phyloP scores from a whole-genome alignment of 2,888 invertebrate genomes.

The Mythimna vitellina region DNA sequence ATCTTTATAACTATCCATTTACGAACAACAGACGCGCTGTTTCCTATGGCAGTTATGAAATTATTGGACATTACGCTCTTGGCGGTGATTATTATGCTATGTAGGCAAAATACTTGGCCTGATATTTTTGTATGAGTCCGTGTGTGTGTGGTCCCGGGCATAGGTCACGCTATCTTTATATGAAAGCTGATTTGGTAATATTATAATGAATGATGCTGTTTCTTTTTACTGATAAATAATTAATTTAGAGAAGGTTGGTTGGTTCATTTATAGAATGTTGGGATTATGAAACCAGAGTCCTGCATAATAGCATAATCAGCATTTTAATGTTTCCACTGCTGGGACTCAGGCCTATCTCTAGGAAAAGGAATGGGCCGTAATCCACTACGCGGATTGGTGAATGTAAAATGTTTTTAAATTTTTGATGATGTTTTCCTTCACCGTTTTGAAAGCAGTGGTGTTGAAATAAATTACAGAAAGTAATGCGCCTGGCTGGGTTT shows the following conservation, averaged over 20 bases:
- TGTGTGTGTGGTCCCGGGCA: constrained; percentile 28
- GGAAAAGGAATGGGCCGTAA: too few relatives aligned
- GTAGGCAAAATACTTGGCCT: constrained; percentile 11
- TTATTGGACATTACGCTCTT: constrained; percentile 34
- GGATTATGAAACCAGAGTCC: too few relatives aligned
- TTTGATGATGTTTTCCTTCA: too few relatives aligned
- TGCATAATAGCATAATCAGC: too few relatives aligned
- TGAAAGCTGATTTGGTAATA: constrained; percentile 19
- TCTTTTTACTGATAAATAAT: not conserved
- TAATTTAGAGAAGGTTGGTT: not conserved
- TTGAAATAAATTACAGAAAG: too few relatives aligned
- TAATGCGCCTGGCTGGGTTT: too few relatives aligned
- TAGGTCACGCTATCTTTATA: constrained; percentile 1
- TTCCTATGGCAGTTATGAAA: constrained; percentile 16
- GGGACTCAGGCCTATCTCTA: too few relatives aligned
- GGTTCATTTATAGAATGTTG: too few relatives aligned
- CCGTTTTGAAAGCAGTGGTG: too few relatives aligned
- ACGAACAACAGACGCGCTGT: constrained; percentile 25
- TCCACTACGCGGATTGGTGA: too few relatives aligned
- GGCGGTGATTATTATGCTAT: constrained; percentile 13
- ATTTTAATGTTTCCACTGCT: too few relatives aligned
- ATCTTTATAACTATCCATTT: constrained; percentile 48
- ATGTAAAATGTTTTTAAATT: too few relatives aligned
- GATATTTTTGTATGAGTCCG: not conserved
- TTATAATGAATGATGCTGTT: not conserved